Evolutionary conservation across 2,888 invertebrate genomes (phyloP), one percentile per base, ranked within the genome.

Genomic region (Orgyia antiqua): DNA sequence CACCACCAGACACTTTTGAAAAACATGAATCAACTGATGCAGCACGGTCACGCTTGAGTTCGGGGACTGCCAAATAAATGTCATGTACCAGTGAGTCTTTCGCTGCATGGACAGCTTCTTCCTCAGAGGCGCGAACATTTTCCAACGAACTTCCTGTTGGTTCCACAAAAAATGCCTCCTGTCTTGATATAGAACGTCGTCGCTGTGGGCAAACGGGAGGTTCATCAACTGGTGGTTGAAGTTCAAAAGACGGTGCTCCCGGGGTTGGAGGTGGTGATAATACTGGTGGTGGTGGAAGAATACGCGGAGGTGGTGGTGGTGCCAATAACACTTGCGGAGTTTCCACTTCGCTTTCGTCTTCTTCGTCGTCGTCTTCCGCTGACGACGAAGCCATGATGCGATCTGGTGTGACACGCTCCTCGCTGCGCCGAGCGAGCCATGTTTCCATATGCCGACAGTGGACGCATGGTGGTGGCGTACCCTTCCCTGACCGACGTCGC

Each of bases 21-120:
- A 95, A 95, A 64, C 94, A 93, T 10, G 95, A 94, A 68, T 95
- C 95, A 1, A 96, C 94, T 0, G 95, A 95, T 17, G 94, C 95
- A 10, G 95, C 95, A 10, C 95, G 90, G 65, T 95, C 95, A 13
- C 95, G 89, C 66, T 92, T 93, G 46, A 95, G 72, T 58, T 95
- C 94, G 21, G 95, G 95, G 39, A 95, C 95, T 35, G 93, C 90
- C 24, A 94, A 77, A 65, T 92, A 93, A 43, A 93, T 92, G 54
- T 93, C 93, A 39, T 91, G 88, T 4, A 93, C 92, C 27, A 89
- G 55, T 12, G 66, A 58, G 51, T 79, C 86, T 45, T 58, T 75
- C 36, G 60, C 72, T 38, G 54, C 75, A 50, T 46, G 61, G 19
- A 63, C 67, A 1, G 68, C 73, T 28, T 68, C 73, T 42, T 75